These are phyloP conservation scores for Oenanthe melanoleuca DNA, from an alignment of 2,113 vertebrate genomes.

Conservation along the genomic window DNA sequence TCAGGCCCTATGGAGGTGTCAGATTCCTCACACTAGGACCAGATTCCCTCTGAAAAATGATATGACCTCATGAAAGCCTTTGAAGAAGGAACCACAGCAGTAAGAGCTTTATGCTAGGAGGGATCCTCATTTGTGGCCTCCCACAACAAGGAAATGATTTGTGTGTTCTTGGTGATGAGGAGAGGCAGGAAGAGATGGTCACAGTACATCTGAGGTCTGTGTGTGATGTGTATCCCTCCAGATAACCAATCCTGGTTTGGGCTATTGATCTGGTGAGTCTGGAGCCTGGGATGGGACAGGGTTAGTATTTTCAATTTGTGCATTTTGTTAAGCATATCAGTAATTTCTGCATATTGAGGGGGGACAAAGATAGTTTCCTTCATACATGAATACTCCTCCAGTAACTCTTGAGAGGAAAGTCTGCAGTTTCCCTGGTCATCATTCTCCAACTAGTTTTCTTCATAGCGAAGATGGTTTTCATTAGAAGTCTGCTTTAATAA, in stretches of 20 bases:
- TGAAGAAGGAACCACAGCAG: neutral
- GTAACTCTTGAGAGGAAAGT: neutral
- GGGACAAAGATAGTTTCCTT: neutral
- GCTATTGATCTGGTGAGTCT: neutral
- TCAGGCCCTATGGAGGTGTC: neutral
- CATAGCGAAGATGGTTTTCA: neutral
- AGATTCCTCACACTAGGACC: neutral
- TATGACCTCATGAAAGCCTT: neutral
- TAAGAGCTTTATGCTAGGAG: fast-evolving
- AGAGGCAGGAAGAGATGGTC: neutral
- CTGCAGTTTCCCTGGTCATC: neutral
- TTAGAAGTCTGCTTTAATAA: neutral
- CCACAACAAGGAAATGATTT: neutral
- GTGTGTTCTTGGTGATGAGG: neutral
- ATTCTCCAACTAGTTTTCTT: neutral
- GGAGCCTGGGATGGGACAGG: neutral
- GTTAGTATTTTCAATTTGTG: neutral
- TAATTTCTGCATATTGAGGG: neutral
- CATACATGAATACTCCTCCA: fast-evolving
- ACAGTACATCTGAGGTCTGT: neutral
- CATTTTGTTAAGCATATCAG: neutral
- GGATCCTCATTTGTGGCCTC: no score
- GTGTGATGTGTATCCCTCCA: neutral
- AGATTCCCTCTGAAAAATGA: neutral
- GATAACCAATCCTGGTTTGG: neutral